Evolutionary conservation across 1,140 invertebrate species (phyloP).

Genomic region (Bombus haemorrhoidalis): DNA sequence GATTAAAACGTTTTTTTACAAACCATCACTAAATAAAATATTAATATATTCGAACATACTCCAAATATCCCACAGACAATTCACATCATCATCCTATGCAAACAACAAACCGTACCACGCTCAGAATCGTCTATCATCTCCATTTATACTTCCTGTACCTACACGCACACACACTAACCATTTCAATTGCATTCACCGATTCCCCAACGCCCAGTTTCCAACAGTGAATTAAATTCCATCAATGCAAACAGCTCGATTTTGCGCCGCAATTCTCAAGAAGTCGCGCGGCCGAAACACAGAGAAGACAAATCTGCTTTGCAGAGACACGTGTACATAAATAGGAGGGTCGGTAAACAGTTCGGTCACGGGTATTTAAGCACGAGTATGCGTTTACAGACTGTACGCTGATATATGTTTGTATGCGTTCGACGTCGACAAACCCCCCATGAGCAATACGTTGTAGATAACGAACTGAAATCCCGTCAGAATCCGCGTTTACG

Average conservation of each 20-base stretch:
- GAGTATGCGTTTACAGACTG: constrained; percentile 4
- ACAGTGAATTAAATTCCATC: not conserved
- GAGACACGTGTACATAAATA: constrained; percentile 14
- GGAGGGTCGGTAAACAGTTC: constrained; percentile 6
- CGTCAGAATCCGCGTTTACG: constrained; percentile 41
- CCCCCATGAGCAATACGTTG: constrained; percentile 28
- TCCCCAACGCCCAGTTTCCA: not conserved
- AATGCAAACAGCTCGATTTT: not conserved
- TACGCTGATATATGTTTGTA: not conserved
- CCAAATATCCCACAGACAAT: not conserved
- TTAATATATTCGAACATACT: not conserved
- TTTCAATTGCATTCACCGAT: not conserved
- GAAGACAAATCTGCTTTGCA: constrained; percentile 10
- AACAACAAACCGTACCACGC: not conserved
- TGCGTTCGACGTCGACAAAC: not conserved
- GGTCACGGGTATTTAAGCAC: constrained; percentile 35
- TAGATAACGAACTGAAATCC: constrained; percentile 50
- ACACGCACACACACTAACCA: too few relatives aligned
- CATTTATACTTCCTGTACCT: not conserved
- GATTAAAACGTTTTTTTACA: too few relatives aligned
- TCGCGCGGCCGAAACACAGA: not conserved
- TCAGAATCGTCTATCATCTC: not conserved
- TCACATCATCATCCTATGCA: not conserved
- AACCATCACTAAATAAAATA: not conserved
- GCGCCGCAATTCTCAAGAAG: constrained; percentile 36